A percentile compares a stretch with the other conserved stretches of the same genome.
Evolutionary conservation across 2,888 invertebrate genomes (phyloP).

Genomic region (Eupithecia tripunctaria): DNA sequence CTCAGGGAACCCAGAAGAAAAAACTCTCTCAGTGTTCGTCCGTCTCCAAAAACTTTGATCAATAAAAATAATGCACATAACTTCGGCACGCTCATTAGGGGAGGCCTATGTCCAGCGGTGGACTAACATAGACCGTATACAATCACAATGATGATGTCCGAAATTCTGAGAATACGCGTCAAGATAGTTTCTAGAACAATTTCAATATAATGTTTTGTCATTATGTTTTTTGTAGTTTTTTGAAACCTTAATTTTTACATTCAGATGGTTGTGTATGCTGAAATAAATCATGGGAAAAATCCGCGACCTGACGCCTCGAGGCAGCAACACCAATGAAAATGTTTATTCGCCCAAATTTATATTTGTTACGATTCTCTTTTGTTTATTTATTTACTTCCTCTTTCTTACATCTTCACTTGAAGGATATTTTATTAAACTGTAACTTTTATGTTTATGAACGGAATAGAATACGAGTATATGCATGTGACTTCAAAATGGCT

Average conservation of each 20-base stretch:
- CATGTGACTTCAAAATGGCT: no score
- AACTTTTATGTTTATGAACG: background rate
- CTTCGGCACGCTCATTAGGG: no score
- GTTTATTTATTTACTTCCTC: conserved; percentile 6
- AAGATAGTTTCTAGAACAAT: background rate
- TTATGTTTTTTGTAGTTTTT: background rate
- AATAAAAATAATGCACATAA: no score
- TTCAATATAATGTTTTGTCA: background rate
- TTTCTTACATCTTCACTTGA: conserved; percentile 1
- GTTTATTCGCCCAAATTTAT: conserved; percentile 47
- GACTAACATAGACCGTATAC: no score
- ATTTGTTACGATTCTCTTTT: conserved; percentile 42
- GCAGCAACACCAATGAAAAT: conserved; percentile 44
- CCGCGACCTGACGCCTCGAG: conserved; percentile 36
- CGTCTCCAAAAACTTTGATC: no score
- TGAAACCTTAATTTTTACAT: background rate
- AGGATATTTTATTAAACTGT: background rate
- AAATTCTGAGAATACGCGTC: no score
- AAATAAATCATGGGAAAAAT: conserved; percentile 12
- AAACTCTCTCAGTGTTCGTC: background rate
- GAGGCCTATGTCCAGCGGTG: no score
- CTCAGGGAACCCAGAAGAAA: background rate
- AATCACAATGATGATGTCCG: no score
- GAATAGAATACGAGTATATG: no score
- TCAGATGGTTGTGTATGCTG: background rate